Evolutionary conservation across 2,113 vertebrate genomes (phyloP).

Genomic region (Eira barbara): DNA sequence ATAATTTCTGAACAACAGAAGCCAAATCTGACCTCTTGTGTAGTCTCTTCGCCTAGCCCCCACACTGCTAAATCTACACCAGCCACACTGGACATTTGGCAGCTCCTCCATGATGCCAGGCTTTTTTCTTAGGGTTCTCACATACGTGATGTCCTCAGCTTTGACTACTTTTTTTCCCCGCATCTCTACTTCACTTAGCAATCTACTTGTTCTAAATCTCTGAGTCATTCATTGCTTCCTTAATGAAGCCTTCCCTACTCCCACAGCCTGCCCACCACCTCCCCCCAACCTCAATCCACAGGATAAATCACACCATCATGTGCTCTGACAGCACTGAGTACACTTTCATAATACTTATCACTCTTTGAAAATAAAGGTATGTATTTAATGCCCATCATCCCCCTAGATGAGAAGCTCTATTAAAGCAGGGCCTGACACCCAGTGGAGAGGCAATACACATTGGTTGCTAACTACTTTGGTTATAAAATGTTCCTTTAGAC

Average conservation of each 20-base stretch:
- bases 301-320: not conserved
- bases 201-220: not conserved
- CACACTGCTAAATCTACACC: not conserved
- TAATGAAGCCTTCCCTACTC: not conserved
- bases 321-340: not conserved
- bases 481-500: constrained; percentile 17
- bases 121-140: not conserved
- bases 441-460: not conserved
- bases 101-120: not conserved
- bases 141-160: not conserved
- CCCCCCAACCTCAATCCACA: not conserved
- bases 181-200: not conserved
- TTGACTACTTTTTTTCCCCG: not conserved
- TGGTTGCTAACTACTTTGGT: not conserved
- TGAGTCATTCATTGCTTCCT: not conserved
- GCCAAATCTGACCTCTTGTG: not conserved
- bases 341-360: not conserved
- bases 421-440: not conserved
- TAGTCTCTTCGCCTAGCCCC: not conserved
- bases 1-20: not conserved
- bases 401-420: not conserved
- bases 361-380: not conserved
- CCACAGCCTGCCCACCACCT: not conserved
- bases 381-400: not conserved
- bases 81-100: not conserved